A percentile compares a stretch with the other conserved stretches of the same genome.
phyloP scores from a whole-genome alignment of 1,140 invertebrate species.

The Rhagoletis pomonella region DNA sequence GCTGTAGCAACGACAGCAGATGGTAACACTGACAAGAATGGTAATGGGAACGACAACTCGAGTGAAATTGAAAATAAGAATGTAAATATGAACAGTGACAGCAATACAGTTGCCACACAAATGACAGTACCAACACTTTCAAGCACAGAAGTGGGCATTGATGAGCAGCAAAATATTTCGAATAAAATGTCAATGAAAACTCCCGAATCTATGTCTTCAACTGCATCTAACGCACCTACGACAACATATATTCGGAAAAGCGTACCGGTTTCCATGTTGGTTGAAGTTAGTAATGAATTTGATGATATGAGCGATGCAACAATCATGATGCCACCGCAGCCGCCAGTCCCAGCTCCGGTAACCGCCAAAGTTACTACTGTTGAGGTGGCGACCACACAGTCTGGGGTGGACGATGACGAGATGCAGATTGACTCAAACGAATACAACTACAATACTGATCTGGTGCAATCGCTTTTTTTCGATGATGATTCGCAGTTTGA shows the following conservation, averaged over 20 bases:
- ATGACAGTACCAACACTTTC: slow-evolving; percentile 41
- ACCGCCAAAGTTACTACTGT: slow-evolving; percentile 54
- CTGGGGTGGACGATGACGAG: neutral
- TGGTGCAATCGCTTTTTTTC: slow-evolving; percentile 52
- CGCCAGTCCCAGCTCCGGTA: slow-evolving; percentile 35
- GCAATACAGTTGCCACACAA: neutral
- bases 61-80: too few species aligned
- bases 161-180: neutral
- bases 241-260: neutral
- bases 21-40: neutral
- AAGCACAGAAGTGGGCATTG: neutral
- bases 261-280: slow-evolving; percentile 38
- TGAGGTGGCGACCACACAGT: slow-evolving; percentile 14
- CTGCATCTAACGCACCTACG: neutral
- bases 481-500: slow-evolving; percentile 50
- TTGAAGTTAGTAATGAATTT: slow-evolving; percentile 45
- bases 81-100: slow-evolving; percentile 41
- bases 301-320: slow-evolving; percentile 51
- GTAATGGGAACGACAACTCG: neutral
- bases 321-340: slow-evolving; percentile 43
- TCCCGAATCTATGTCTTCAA: neutral
- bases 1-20: slow-evolving; percentile 50
- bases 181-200: neutral
- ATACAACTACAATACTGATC: slow-evolving; percentile 50
- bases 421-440: slow-evolving; percentile 54